Evolutionary conservation across 2,888 invertebrate genomes (phyloP).

Genomic region (Polydesmus complanatus): DNA sequence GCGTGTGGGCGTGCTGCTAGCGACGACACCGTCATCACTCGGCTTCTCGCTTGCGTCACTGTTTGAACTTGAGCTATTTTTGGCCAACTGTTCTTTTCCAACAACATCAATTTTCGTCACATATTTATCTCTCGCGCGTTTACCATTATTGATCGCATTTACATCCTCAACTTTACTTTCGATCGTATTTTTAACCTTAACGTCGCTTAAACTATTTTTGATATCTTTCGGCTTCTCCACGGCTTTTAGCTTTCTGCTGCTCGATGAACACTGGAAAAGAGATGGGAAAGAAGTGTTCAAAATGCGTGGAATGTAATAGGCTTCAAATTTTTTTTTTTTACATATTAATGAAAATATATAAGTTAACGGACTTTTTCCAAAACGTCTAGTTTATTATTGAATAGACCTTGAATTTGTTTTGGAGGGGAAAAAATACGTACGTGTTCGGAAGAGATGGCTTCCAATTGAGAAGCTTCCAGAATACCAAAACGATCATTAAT

Average conservation of each 20-base stretch:
- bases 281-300: too few species aligned
- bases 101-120: neutral
- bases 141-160: neutral
- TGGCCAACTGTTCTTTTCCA: neutral
- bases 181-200: too few species aligned
- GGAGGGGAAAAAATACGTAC: too few species aligned
- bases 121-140: neutral
- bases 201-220: too few species aligned
- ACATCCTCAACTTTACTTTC: neutral
- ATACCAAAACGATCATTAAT: slow-evolving; percentile 5
- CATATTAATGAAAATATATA: too few species aligned
- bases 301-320: too few species aligned
- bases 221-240: neutral
- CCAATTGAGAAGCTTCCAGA: slow-evolving; percentile 7
- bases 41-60: neutral
- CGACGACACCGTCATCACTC: too few species aligned
- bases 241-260: neutral
- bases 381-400: too few species aligned
- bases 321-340: too few species aligned
- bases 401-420: too few species aligned
- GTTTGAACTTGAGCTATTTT: neutral
- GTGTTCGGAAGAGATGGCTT: too few species aligned
- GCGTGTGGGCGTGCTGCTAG: neutral
- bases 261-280: neutral
- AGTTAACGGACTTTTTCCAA: too few species aligned